phyloP scores from a whole-genome alignment of 2,888 invertebrate species.

The Tachina lurida region DNA sequence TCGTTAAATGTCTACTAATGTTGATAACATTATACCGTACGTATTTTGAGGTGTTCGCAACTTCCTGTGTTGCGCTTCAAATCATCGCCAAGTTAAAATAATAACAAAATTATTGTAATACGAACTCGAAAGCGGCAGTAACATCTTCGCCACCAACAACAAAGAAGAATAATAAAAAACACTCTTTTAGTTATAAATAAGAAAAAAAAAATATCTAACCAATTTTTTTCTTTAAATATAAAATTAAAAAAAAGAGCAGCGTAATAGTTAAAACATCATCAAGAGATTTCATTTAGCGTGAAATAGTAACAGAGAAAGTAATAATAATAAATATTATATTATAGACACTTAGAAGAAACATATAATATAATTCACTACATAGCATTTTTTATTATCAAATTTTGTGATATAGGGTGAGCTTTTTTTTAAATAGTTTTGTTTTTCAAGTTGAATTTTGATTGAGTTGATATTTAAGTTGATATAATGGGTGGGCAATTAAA shows the following conservation, averaged over 20 bases:
- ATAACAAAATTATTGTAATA: constrained; percentile 28
- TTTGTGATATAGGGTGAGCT: not conserved
- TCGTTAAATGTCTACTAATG: constrained; percentile 5
- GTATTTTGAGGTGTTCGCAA: constrained; percentile 64
- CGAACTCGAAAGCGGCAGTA: constrained; percentile 53
- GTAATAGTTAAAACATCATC: constrained; percentile 73
- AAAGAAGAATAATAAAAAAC: constrained; percentile 28
- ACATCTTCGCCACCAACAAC: constrained; percentile 41
- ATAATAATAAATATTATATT: constrained; percentile 30
- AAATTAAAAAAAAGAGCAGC: constrained; percentile 39
- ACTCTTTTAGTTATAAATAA: constrained; percentile 34
- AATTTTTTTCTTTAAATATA: constrained; percentile 11
- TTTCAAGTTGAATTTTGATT: too few species aligned
- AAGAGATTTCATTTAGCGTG: constrained; percentile 81
- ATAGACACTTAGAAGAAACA: not conserved
- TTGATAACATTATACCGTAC: not conserved
- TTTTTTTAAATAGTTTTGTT: not conserved
- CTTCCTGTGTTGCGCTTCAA: constrained; percentile 67
- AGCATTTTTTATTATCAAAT: constrained; percentile 5
- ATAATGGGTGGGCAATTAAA: too few species aligned
- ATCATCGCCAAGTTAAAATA: constrained; percentile 44
- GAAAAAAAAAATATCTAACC: constrained; percentile 13
- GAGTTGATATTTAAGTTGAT: too few species aligned
- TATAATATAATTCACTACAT: not conserved
- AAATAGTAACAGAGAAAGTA: constrained; percentile 81